A percentile compares a stretch with the other conserved stretches of the same genome.
These are phyloP conservation scores for Meiosimyza decipiens DNA, from an alignment of 2,888 invertebrate genomes.

Conservation along the genomic window DNA sequence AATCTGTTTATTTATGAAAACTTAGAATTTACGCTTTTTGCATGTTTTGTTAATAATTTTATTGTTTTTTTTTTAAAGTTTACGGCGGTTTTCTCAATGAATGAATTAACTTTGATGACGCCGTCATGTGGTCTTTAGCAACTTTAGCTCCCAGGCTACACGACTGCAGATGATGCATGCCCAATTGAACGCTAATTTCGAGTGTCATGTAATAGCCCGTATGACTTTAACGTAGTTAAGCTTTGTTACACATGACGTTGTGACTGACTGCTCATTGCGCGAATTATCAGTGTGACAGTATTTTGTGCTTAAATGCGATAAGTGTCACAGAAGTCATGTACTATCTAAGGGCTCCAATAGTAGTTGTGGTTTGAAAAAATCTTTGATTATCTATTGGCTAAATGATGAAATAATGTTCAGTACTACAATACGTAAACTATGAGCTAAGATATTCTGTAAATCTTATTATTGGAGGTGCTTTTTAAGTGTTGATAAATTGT, in stretches of 20 bases:
- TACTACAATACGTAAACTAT: no score
- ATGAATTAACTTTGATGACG: constrained; percentile 3
- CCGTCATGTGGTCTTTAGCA: not conserved
- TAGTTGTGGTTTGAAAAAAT: no score
- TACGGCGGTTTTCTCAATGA: constrained; percentile 23
- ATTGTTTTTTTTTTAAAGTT: constrained; percentile 8
- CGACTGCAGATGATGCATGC: constrained; percentile 41
- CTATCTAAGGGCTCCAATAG: no score
- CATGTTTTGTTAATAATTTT: constrained; percentile 20
- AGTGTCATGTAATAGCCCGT: constrained; percentile 42
- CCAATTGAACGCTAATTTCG: constrained; percentile 52
- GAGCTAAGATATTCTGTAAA: no score
- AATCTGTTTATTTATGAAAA: constrained; percentile 25
- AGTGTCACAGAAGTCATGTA: not conserved
- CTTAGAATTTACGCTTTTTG: constrained; percentile 29
- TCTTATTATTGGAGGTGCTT: no score
- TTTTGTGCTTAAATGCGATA: not conserved
- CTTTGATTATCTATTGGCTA: no score
- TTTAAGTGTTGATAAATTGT: no score
- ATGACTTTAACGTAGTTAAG: not conserved
- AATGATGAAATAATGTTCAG: no score
- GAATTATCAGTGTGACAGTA: constrained; percentile 19
- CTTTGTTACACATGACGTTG: constrained; percentile 10
- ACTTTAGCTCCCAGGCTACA: not conserved
- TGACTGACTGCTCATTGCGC: not conserved